Base-by-base conservation (phyloP, 2,797 vertebrate species). In the Dipus sagitta region DNA sequence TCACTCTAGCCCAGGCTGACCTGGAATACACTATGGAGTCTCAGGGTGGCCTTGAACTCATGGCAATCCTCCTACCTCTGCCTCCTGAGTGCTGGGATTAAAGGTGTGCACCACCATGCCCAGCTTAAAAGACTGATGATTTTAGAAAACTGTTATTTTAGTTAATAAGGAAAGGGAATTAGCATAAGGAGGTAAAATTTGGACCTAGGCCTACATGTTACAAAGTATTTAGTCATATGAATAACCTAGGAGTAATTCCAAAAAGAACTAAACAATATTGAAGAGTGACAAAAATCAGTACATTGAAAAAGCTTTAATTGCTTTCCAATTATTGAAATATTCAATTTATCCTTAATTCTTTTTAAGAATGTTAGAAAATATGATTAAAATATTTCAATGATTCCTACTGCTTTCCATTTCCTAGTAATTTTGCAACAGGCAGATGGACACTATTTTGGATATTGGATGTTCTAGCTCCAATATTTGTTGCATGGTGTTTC, bases 251-350 rank as follows among this genome's bases (percentile, higher is more conserved):
- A 81, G 18, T 26, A 6, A 91, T 62, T 91, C 71, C 28, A 52
- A 42, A 77, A 81, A 14, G 47, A 47, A 52, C 6, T 15, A 8
- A 76, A 52, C 77, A 77, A 24, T 76, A 30, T 8, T 47, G 38
- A 65, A 58, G 0, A 42, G 9, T 30, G 38, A 10, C 76, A 67
- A 78, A 65, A 15, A 3, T 38, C 14, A 68, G 9, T 23, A 13
- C 76, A 17, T 3, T 32, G 5, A 77, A 13, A 34, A 58, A 77
- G 14, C 6, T 60, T 74, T 60, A 42, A 54, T n/a, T 38, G 20
- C 20, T 91, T 80, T 79, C 32, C 79, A 88, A 79, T 75, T 83
- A 6, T 78, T 91, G 65, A 80, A 38, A 74, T 15, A 62, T 14
- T 79, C 38, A 92, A 15, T 60, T 70, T 64, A 86, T 13, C 23